Conservation (phyloP, 1,140 invertebrate species). For the Zaprionus kolodkinae region DNA sequence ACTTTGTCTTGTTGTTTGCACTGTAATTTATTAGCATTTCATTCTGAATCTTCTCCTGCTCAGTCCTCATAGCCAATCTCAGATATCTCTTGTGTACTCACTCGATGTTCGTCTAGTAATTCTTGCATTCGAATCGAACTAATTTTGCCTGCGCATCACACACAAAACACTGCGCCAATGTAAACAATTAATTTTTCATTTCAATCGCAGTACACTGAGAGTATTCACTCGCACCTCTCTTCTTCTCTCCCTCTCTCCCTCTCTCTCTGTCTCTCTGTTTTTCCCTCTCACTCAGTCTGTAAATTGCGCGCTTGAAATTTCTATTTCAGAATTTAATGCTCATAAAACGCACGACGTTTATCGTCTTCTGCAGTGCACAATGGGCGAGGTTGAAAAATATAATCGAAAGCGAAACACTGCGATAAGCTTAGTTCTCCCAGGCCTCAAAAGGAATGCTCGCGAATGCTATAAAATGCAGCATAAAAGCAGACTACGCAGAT, state of each 20-base stretch:
- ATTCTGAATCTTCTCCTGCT: neutral
- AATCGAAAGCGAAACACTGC: constrained; percentile 18
- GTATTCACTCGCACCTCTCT: neutral
- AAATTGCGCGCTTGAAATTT: constrained; percentile 41
- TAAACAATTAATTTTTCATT: constrained; percentile 69
- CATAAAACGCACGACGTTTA: constrained; percentile 60
- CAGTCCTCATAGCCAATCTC: neutral
- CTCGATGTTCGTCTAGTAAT: constrained; percentile 30
- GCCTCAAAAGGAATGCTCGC: constrained; percentile 32
- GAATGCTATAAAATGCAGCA: constrained; percentile 54
- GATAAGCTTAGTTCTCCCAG: constrained; percentile 20
- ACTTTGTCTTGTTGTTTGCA: constrained; percentile 57
- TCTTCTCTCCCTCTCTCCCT: too few relatives aligned
- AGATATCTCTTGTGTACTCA: constrained; percentile 19
- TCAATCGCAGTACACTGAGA: constrained; percentile 2
- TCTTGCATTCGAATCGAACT: constrained; percentile 34
- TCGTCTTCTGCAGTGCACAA: constrained; percentile 18
- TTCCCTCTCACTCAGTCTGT: neutral
- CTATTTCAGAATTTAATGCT: constrained; percentile 49
- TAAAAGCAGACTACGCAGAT: constrained; percentile 21
- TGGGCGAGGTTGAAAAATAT: constrained; percentile 7
- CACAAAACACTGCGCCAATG: constrained; percentile 30
- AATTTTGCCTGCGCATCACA: constrained; percentile 50
- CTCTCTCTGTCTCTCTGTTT: too few relatives aligned
- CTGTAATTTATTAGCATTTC: constrained; percentile 61